These are phyloP conservation scores for Apamea sordens DNA, from an alignment of 2,888 invertebrate species.

Conservation along the genomic window DNA sequence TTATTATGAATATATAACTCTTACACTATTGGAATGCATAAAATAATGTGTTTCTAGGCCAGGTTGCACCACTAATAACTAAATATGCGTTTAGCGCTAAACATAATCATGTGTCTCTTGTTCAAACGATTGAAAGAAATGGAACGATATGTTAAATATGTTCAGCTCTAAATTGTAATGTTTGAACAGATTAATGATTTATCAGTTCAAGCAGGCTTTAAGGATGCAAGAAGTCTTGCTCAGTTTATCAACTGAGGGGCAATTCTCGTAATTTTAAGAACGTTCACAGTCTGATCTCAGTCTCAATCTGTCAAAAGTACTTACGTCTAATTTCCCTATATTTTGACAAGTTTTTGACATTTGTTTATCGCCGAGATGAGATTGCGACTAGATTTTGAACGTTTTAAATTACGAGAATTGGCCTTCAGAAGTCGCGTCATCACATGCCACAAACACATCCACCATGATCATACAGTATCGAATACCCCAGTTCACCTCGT, in stretches of 20 bases:
- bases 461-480: constrained; percentile 1
- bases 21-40: background rate
- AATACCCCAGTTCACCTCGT: constrained; percentile 41
- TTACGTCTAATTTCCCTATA: too few species aligned
- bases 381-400: too few species aligned
- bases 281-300: too few species aligned
- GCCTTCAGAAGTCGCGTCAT: background rate
- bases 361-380: too few species aligned
- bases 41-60: background rate
- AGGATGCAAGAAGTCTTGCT: background rate
- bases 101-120: background rate
- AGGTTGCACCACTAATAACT: background rate
- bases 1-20: background rate
- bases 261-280: too few species aligned
- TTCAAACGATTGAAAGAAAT: background rate
- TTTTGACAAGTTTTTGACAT: too few species aligned
- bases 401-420: too few species aligned
- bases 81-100: background rate
- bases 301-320: too few species aligned
- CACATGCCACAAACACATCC: background rate
- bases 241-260: background rate
- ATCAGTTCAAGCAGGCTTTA: background rate
- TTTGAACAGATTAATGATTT: too few species aligned
- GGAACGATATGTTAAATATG: background rate
- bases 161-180: background rate